phyloP scores from a whole-genome alignment of 2,797 vertebrate species.

The Esox lucius region DNA sequence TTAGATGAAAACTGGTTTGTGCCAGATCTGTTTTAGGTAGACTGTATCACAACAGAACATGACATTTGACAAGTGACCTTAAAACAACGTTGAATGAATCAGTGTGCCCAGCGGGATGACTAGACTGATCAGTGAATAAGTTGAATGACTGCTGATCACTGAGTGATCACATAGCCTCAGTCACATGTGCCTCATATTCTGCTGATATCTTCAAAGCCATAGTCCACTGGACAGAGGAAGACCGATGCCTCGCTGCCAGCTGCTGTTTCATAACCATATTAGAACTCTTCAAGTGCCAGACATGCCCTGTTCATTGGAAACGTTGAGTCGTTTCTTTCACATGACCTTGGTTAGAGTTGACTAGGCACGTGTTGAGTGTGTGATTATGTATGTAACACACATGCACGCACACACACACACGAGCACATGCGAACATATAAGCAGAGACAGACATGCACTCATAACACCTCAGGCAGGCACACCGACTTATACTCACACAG shows the following conservation, averaged over 20 bases:
- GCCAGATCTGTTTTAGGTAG: no score
- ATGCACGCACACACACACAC: neutral
- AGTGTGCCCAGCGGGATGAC: no score
- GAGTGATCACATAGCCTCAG: conserved; percentile 10
- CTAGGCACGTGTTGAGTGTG: neutral
- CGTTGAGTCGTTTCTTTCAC: conserved; percentile 25
- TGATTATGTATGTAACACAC: neutral
- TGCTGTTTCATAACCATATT: conserved; percentile 33
- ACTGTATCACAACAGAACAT: no score
- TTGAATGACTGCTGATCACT: conserved; percentile 5
- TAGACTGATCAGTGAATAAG: conserved; percentile 4
- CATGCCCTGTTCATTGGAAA: conserved; percentile 18
- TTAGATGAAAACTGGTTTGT: no score
- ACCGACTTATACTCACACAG: conserved; percentile 8
- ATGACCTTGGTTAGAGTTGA: conserved; percentile 34
- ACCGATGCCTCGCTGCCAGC: conserved; percentile 3
- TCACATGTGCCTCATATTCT: conserved; percentile 51
- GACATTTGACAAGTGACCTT: no score
- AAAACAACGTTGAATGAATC: no score
- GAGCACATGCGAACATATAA: neutral
- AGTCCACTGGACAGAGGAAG: neutral
- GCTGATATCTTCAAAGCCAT: conserved; percentile 26
- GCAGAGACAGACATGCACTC: neutral
- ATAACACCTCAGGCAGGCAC: neutral
- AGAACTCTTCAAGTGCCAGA: conserved; percentile 29